Evolutionary conservation across 2,797 vertebrate species (phyloP).

Genomic region (Phaenicophaeus curvirostris): DNA sequence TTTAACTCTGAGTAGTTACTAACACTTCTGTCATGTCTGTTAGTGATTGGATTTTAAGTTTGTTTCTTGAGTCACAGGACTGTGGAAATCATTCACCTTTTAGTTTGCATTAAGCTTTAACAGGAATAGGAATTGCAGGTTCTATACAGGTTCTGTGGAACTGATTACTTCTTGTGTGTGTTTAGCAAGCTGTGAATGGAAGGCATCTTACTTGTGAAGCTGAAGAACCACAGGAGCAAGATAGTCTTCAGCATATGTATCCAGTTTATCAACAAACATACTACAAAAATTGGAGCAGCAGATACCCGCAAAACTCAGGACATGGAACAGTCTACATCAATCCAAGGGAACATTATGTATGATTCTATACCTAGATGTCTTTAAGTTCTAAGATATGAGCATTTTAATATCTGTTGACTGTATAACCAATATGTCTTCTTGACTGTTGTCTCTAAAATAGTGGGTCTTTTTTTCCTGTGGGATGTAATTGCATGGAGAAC

Average conservation of each 20-base stretch:
- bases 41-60: neutral
- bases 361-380: constrained; percentile 19
- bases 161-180: neutral
- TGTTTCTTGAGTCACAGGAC: neutral
- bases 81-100: neutral
- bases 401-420: neutral
- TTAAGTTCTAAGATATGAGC: neutral
- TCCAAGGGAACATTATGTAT: constrained; percentile 79
- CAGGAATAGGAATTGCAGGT: neutral
- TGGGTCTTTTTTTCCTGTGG: neutral
- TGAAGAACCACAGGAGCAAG: constrained; percentile 59
- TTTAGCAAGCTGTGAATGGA: constrained; percentile 74
- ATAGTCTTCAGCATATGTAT: constrained; percentile 54
- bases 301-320: neutral
- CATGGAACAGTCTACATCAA: constrained; percentile 70
- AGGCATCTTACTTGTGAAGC: constrained; percentile 60
- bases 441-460: neutral
- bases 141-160: neutral
- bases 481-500: neutral
- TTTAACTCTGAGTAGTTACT: neutral
- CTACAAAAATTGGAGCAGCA: constrained; percentile 66
- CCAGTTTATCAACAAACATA: constrained; percentile 65
- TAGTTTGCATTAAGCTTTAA: neutral
- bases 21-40: neutral
- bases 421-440: neutral